Evolutionary conservation across 2,113 vertebrate genomes (phyloP).

Genomic region (Anhinga rufa): DNA sequence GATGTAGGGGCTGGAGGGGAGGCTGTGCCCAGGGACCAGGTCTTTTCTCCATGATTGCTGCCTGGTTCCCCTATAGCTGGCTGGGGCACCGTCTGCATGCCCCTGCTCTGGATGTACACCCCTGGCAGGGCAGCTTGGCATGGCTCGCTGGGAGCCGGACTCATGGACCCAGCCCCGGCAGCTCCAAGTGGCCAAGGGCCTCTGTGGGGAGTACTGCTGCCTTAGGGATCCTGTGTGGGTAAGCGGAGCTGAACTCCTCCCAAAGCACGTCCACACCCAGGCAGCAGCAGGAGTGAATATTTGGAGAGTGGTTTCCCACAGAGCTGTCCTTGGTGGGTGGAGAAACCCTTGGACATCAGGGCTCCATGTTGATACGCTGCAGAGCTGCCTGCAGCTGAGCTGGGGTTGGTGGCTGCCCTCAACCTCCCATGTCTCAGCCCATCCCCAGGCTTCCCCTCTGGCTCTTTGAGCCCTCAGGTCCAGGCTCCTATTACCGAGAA

Average conservation of each 20-base stretch:
- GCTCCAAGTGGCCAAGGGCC: neutral
- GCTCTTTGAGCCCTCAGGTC: neutral
- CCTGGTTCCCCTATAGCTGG: neutral
- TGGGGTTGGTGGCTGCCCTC: neutral
- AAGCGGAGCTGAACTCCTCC: neutral
- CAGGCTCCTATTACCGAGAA: neutral
- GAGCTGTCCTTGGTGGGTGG: neutral
- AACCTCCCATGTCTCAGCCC: neutral
- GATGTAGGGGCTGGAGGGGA: neutral
- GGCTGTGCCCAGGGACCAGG: neutral
- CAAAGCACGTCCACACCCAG: neutral
- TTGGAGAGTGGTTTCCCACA: neutral
- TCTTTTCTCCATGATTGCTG: neutral
- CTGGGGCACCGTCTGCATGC: neutral
- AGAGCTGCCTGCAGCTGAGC: neutral
- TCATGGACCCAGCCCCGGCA: neutral
- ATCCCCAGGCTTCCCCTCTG: neutral
- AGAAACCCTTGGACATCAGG: neutral
- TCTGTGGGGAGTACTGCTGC: neutral
- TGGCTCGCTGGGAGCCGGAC: neutral
- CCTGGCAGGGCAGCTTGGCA: neutral
- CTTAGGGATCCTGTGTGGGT: neutral
- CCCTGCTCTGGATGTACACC: neutral
- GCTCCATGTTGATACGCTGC: accelerated
- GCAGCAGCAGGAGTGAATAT: neutral